These are phyloP conservation scores for Drosophila maculinotata DNA, from an alignment of 2,888 invertebrate species.

Conservation along the genomic window DNA sequence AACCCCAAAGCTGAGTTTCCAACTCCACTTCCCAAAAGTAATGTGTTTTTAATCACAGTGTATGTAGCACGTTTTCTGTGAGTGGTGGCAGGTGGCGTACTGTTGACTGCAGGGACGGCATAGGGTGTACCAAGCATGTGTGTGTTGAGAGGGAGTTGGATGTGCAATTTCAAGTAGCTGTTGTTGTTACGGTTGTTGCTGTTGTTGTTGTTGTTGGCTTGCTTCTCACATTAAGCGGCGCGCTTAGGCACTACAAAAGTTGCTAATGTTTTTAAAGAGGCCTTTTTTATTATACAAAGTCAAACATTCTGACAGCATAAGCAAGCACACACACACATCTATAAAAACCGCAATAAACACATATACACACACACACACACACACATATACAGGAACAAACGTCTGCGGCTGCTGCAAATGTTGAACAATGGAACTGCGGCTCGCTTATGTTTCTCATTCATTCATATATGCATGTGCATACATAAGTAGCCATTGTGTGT, in stretches of 20 bases:
- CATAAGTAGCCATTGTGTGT: slow-evolving; percentile 47
- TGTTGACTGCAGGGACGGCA: slow-evolving; percentile 32
- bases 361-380: slow-evolving; percentile 10
- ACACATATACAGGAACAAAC: slow-evolving; percentile 19
- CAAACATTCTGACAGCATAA: slow-evolving; percentile 71
- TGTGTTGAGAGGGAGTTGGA: slow-evolving; percentile 40
- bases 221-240: slow-evolving; percentile 62
- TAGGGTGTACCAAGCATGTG: slow-evolving; percentile 22
- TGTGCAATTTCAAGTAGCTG: slow-evolving; percentile 49
- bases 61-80: slow-evolving; percentile 11
- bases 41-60: slow-evolving; percentile 27
- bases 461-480: slow-evolving; percentile 59
- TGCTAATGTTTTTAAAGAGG: slow-evolving; percentile 82
- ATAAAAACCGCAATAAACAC: slow-evolving; percentile 23
- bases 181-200: slow-evolving; percentile 7
- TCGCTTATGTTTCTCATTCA: slow-evolving; percentile 77
- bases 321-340: slow-evolving; percentile 34
- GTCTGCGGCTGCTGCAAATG: slow-evolving; percentile 64
- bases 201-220: slow-evolving; percentile 11
- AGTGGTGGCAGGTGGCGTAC: slow-evolving; percentile 39
- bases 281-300: slow-evolving; percentile 81
- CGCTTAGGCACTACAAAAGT: slow-evolving; percentile 80
- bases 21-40: neutral
- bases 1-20: neutral
- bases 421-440: slow-evolving; percentile 64